Evolutionary conservation across 2,888 invertebrate genomes (phyloP), one percentile per base, ranked within the genome.

Genomic region (Rotaria sp.): DNA sequence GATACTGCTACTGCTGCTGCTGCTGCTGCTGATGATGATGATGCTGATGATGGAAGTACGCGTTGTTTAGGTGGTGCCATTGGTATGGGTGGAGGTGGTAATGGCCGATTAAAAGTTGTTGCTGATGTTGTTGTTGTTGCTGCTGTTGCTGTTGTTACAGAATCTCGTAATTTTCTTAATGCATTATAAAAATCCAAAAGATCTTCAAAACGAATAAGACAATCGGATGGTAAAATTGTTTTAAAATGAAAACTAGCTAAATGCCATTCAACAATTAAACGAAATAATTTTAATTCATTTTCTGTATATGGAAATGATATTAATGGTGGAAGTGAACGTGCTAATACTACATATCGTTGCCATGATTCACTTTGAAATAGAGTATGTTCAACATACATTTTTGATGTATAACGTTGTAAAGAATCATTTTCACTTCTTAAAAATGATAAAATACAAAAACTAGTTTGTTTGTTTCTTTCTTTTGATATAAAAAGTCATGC

Each of bases 351-450:
- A 45, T 80, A 45, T 45, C 45, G 10, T 80, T 80, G 80, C 80
- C 80, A 80, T 80, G 80, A 80, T 80, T 80, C 80, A 80, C 15
- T 80, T 80, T 80, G 80, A 80, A 80, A 80, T 41, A 80, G 21
- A 26, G 80, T 80, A 80, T 21, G 45, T 80, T 80, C 80, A 24
- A 80, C 80, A 26, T 80, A 80, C 41, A 80, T 80, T n/a, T 80
- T 80, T 15, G 80, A 80, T 80, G 80, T 80, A 45, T 80, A 80
- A 10, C 80, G 80, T 26, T 80, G 26, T 11, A 24, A n/a, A 24
- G 8, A 26, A n/a, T 38, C 45, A 45, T 45, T 80, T 80, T 80
- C 80, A 80, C 26, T 41, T 80, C 80, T 80, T 26, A 45, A 45
- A 80, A 74, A 45, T 5, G 4, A 41, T n/a, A n/a, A 52, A 11